Evolutionary conservation across 1,140 invertebrate species (phyloP).

Genomic region (Plodia interpunctella): DNA sequence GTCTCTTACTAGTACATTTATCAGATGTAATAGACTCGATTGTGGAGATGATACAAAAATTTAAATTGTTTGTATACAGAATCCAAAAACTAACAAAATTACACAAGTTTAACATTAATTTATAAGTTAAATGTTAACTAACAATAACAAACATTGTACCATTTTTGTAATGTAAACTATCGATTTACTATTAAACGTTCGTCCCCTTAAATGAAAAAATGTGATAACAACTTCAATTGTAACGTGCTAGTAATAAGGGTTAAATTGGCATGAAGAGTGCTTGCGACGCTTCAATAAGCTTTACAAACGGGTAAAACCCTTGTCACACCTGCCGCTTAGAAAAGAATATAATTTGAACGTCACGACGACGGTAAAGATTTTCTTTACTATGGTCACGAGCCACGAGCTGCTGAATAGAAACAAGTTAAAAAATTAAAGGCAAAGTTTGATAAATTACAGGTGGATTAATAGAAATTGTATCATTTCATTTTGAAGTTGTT

Average conservation of each 20-base stretch:
- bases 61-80: too few species aligned
- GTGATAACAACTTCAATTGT: neutral
- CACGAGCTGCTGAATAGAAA: neutral
- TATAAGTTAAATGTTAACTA: neutral
- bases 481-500: too few species aligned
- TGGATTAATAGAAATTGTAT: too few species aligned
- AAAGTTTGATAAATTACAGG: too few species aligned
- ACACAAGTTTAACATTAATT: too few species aligned
- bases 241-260: neutral
- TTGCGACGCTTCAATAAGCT: neutral
- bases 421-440: neutral
- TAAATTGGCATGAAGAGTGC: neutral
- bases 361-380: neutral
- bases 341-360: conserved; percentile 7
- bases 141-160: neutral
- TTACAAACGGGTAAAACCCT: neutral
- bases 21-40: too few species aligned
- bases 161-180: conserved; percentile 6
- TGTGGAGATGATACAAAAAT: too few species aligned
- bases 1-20: too few species aligned
- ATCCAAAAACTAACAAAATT: too few species aligned
- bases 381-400: neutral
- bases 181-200: conserved; percentile 3
- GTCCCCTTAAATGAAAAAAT: neutral
- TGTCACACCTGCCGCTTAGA: neutral